phyloP scores from a whole-genome alignment of 1,140 invertebrate genomes.

The Calliphora vicina region DNA sequence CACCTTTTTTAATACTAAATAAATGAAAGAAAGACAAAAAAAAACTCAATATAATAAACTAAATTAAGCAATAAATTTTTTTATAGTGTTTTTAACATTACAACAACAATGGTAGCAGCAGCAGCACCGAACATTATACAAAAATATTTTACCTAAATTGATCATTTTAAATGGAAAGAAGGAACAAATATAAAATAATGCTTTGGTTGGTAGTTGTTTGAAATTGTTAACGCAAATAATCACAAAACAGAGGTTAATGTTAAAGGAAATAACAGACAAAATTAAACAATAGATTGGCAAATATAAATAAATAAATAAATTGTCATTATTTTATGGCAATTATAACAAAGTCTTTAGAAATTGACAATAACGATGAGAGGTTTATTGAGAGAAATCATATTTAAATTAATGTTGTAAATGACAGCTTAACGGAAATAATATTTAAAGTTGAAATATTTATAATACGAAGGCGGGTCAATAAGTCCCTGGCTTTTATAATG shows the following conservation, averaged over 20 bases:
- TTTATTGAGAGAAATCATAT: too few species aligned
- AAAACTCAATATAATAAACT: background rate
- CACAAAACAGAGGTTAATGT: background rate
- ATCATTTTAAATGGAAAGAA: background rate
- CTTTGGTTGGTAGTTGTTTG: background rate
- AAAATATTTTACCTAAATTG: background rate
- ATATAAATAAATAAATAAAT: too few species aligned
- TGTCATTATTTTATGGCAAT: too few species aligned
- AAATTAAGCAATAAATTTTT: conserved; percentile 17
- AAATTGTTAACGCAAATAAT: background rate
- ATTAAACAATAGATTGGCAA: too few species aligned
- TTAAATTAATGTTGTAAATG: too few species aligned
- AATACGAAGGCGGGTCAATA: too few species aligned
- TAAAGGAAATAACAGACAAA: too few species aligned
- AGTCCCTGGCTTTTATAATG: too few species aligned
- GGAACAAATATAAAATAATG: background rate
- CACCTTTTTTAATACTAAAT: conserved; percentile 11
- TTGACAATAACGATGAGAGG: too few species aligned
- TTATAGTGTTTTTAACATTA: background rate
- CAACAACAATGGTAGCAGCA: background rate
- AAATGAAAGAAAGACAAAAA: background rate
- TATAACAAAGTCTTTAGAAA: too few species aligned
- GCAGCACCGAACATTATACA: background rate
- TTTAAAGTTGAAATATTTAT: too few species aligned
- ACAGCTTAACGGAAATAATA: too few species aligned